A percentile compares a stretch with the other conserved stretches of the same genome.
phyloP scores from a whole-genome alignment of 2,113 vertebrate species.

The Cottus gobio region DNA sequence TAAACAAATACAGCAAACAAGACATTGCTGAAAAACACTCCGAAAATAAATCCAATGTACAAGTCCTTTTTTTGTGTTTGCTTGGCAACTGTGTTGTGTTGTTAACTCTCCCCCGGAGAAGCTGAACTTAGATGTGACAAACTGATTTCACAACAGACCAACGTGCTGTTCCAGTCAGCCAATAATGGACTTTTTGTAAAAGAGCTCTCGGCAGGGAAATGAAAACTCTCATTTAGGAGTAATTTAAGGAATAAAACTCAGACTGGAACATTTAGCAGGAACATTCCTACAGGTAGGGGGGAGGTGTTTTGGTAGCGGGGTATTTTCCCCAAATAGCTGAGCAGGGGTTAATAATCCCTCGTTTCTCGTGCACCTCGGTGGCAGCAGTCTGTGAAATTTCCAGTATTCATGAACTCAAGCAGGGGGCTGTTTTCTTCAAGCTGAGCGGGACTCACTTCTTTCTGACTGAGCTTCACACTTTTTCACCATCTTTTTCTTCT shows the following conservation, averaged over 20 bases:
- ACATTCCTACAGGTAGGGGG: neutral
- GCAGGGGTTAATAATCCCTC: constrained; percentile 67
- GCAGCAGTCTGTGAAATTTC: constrained; percentile 69
- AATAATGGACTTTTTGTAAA: constrained; percentile 23
- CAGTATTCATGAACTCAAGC: constrained; percentile 47
- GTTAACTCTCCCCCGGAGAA: neutral
- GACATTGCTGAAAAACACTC: neutral
- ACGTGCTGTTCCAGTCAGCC: neutral
- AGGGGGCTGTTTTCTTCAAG: constrained; percentile 22
- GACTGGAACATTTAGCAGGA: neutral
- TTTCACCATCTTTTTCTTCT: neutral
- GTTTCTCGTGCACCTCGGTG: constrained; percentile 51
- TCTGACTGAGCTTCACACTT: constrained; percentile 16
- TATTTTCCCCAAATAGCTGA: constrained; percentile 27
- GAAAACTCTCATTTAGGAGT: constrained; percentile 31
- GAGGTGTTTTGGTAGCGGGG: constrained; percentile 22
- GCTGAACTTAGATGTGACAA: neutral
- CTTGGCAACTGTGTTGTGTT: neutral
- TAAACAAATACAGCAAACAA: constrained; percentile 14
- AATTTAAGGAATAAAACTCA: constrained; percentile 22
- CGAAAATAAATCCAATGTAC: constrained; percentile 6
- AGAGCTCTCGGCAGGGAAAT: rapidly evolving
- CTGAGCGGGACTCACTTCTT: constrained; percentile 13
- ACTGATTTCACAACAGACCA: neutral
- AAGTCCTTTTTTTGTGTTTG: neutral